These are phyloP conservation scores for Dasypogon diadema DNA, from an alignment of 2,888 invertebrate genomes.

Conservation along the genomic window DNA sequence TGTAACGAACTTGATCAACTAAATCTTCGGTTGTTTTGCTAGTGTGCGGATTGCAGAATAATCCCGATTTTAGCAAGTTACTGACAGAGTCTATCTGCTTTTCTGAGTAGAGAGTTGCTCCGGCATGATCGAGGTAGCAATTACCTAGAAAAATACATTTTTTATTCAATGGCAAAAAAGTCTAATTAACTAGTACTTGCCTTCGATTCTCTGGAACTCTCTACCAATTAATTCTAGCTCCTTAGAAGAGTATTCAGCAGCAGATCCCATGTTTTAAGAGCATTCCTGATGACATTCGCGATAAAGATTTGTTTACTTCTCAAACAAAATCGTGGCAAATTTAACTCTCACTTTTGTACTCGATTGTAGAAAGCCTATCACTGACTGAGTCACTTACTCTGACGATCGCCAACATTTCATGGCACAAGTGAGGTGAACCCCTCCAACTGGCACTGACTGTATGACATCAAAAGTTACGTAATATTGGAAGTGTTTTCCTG, in stretches of 20 bases:
- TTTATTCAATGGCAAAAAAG: not conserved
- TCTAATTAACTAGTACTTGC: slow-evolving; percentile 62
- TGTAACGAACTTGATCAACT: slow-evolving; percentile 84
- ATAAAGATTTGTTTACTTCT: not conserved
- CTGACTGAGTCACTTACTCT: not conserved
- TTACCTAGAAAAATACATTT: slow-evolving; percentile 70
- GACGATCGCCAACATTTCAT: no score
- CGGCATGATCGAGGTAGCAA: slow-evolving; percentile 91
- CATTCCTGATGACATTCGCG: not conserved
- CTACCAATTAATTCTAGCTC: slow-evolving; percentile 60
- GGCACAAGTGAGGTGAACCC: no score
- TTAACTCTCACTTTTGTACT: no score
- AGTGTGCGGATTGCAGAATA: slow-evolving; percentile 93
- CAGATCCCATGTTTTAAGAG: no score
- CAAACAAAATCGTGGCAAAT: no score
- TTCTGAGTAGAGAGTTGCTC: slow-evolving; percentile 84
- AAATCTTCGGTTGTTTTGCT: slow-evolving; percentile 86
- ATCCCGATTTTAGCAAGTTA: slow-evolving; percentile 76
- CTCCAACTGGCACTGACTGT: no score
- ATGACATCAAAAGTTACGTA: not conserved
- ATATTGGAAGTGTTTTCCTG: not conserved
- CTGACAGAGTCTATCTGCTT: slow-evolving; percentile 77
- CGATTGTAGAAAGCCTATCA: no score
- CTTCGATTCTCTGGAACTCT: slow-evolving; percentile 64
- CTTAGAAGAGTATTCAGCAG: slow-evolving; percentile 59